A percentile compares a stretch with the other conserved stretches of the same genome.
Evolutionary conservation across 2,113 vertebrate species (phyloP).

Genomic region (Chelonoidis abingdonii): DNA sequence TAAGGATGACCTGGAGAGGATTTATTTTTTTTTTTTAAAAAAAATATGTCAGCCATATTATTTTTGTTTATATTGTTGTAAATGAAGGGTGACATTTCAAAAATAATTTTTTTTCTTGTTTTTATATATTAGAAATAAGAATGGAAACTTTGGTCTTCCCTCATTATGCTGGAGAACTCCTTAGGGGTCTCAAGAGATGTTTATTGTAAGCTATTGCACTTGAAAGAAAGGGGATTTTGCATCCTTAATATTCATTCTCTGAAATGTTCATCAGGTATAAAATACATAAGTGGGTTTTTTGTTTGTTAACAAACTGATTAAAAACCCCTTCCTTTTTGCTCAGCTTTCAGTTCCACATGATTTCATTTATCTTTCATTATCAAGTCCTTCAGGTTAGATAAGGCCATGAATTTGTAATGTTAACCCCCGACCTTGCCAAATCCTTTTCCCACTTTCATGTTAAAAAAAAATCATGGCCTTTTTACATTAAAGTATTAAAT

Average conservation of each 20-base stretch:
- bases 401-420: not conserved
- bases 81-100: not conserved
- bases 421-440: fast-evolving
- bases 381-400: not conserved
- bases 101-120: not conserved
- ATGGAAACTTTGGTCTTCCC: not conserved
- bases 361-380: not conserved
- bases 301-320: not conserved
- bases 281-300: not conserved
- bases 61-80: not conserved
- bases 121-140: not conserved
- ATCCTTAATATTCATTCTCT: not conserved
- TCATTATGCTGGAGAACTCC: not conserved
- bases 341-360: not conserved
- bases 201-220: not conserved
- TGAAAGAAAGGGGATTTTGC: not conserved
- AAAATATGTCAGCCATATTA: not conserved
- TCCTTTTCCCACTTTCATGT: not conserved
- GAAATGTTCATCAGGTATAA: not conserved
- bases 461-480: not conserved
- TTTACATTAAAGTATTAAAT: not conserved
- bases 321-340: not conserved
- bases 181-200: not conserved
- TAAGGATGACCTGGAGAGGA: not conserved
- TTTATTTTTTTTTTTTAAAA: not conserved